These are phyloP conservation scores for Morphnarchus princeps DNA, from an alignment of 2,113 vertebrate species.

Conservation along the genomic window DNA sequence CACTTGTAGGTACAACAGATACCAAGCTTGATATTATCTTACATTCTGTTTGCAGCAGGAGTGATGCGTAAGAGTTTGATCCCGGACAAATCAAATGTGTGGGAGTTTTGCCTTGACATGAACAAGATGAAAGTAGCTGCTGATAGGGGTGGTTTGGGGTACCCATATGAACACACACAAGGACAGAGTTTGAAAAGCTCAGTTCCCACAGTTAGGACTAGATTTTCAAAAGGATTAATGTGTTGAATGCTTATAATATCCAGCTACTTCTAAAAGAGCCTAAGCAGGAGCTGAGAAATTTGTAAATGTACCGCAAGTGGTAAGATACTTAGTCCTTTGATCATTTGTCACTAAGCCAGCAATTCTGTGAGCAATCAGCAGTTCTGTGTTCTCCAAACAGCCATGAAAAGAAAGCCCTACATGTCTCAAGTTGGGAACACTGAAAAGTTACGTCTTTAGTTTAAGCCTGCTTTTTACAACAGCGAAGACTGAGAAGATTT, in stretches of 20 bases:
- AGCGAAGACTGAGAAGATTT: not conserved
- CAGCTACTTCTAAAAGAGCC: not conserved
- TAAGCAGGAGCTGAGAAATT: not conserved
- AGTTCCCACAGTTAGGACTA: not conserved
- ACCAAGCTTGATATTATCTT: not conserved
- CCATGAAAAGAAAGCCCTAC: not conserved
- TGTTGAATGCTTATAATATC: not conserved
- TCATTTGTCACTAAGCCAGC: not conserved
- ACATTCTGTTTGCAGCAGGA: not conserved
- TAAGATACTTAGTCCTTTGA: not conserved
- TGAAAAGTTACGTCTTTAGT: not conserved
- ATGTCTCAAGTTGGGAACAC: not conserved
- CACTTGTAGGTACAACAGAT: not conserved
- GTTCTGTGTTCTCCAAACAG: not conserved
- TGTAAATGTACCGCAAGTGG: not conserved
- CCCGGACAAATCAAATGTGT: accelerated
- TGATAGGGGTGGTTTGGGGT: not conserved
- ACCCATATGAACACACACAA: not conserved
- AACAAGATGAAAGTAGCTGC: not conserved
- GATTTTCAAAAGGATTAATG: not conserved
- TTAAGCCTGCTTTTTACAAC: not conserved
- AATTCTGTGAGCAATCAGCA: not conserved
- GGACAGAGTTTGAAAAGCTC: not conserved
- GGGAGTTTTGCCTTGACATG: not conserved
- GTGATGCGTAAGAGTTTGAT: not conserved